phyloP scores from a whole-genome alignment of 1,140 invertebrate species.

The Drosophila willistoni region DNA sequence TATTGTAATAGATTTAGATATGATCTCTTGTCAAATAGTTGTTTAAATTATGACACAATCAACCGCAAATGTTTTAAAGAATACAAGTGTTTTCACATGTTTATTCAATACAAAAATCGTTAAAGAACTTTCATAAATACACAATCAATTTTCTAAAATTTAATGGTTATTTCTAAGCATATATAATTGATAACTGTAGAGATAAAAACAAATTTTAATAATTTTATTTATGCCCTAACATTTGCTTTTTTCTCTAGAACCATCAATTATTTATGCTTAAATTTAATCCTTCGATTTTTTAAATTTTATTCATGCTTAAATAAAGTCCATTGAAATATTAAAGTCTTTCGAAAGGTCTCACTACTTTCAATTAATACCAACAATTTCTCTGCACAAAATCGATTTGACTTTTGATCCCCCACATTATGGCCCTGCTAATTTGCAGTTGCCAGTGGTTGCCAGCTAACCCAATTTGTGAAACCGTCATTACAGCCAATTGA shows the following conservation, averaged over 20 bases:
- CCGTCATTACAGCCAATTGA: conserved; percentile 64
- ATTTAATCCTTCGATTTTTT: no score
- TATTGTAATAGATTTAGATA: not conserved
- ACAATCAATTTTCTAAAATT: no score
- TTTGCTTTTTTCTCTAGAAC: no score
- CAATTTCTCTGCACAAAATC: conserved; percentile 15
- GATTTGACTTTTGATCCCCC: conserved; percentile 1
- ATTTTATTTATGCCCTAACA: no score
- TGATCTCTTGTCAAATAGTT: not conserved
- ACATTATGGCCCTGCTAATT: not conserved
- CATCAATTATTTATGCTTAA: no score
- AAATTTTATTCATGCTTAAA: no score
- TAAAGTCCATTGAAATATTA: no score
- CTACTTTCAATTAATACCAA: not conserved
- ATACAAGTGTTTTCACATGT: no score
- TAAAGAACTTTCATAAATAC: not conserved
- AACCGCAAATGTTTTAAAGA: not conserved
- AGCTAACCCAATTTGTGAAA: conserved; percentile 59
- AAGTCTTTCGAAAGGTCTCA: no score
- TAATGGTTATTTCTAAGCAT: no score
- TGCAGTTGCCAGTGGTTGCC: conserved; percentile 22
- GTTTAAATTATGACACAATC: not conserved
- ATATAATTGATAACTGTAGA: no score
- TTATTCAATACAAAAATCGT: not conserved
- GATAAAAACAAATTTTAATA: no score